A percentile compares a stretch with the other conserved stretches of the same genome.
Evolutionary conservation across 2,888 invertebrate species (phyloP).

Genomic region (Nephrocerus scutellatus): DNA sequence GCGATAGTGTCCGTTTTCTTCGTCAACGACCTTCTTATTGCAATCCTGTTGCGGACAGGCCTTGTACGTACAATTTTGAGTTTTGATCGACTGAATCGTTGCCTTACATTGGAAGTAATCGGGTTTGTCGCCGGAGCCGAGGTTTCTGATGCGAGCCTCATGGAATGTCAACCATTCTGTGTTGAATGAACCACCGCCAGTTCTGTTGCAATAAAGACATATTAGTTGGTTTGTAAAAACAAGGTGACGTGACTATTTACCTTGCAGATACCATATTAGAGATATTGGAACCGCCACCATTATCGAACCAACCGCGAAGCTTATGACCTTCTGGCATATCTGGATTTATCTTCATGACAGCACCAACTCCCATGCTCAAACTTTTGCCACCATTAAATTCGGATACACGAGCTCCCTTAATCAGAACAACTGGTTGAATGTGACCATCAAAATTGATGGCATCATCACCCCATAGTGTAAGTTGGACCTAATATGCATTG

Average conservation of each 20-base stretch:
- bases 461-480: conserved; percentile 88
- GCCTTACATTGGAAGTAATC: conserved; percentile 78
- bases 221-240: too few species aligned
- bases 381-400: conserved; percentile 82
- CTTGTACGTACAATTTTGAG: conserved; percentile 82
- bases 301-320: conserved; percentile 88
- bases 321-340: conserved; percentile 80
- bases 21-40: conserved; percentile 91
- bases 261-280: conserved; percentile 60
- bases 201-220: conserved; percentile 29
- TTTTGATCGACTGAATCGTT: conserved; percentile 67
- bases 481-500: conserved; percentile 54
- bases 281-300: conserved; percentile 60
- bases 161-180: conserved; percentile 69
- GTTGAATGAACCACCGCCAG: conserved; percentile 47
- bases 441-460: conserved; percentile 77
- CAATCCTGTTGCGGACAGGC: conserved; percentile 85
- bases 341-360: conserved; percentile 73
- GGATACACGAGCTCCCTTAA: conserved; percentile 75
- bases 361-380: conserved; percentile 54
- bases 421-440: conserved; percentile 72
- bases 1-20: conserved; percentile 77
- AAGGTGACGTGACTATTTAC: too few species aligned
- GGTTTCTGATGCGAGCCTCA: conserved; percentile 63
- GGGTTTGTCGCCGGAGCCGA: conserved; percentile 68